phyloP scores from a whole-genome alignment of 1,140 invertebrate genomes.

The Spodoptera frugiperda region DNA sequence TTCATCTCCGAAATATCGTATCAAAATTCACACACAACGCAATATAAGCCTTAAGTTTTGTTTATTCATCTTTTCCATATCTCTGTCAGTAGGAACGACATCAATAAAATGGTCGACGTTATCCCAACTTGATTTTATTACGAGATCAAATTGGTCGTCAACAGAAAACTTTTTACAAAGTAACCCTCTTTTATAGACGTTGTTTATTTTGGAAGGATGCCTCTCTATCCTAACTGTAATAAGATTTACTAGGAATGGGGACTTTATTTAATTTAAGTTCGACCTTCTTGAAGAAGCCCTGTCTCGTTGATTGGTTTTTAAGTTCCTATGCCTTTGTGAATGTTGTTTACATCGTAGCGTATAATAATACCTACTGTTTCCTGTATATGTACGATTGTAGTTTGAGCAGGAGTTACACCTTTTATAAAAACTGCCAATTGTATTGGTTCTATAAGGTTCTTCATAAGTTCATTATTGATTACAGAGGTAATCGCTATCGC shows the following conservation, averaged over 20 bases:
- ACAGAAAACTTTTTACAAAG: constrained; percentile 52
- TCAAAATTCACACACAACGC: no score
- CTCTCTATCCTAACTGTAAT: constrained; percentile 52
- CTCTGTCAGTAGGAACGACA: constrained; percentile 11
- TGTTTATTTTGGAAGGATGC: constrained; percentile 55
- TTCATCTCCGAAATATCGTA: no score
- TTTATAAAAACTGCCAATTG: no score
- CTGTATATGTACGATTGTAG: no score
- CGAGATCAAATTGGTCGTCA: constrained; percentile 54
- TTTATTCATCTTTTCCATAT: constrained; percentile 17
- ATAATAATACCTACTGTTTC: no score
- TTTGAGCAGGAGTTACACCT: no score
- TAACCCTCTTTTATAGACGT: constrained; percentile 55
- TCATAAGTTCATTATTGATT: no score
- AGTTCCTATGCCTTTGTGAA: background rate
- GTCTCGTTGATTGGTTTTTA: constrained; percentile 24
- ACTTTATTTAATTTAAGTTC: constrained; percentile 55
- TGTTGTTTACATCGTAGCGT: no score
- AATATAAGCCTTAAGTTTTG: constrained; percentile 16
- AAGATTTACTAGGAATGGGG: constrained; percentile 53
- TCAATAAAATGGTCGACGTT: constrained; percentile 46
- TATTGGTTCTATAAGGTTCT: no score
- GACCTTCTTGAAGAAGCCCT: constrained; percentile 9
- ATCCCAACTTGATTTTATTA: constrained; percentile 52
- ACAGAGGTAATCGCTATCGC: no score